A percentile compares a stretch with the other conserved stretches of the same genome.
Conservation (phyloP, 2,888 invertebrate species). For the Schizotus pectinicornis region DNA sequence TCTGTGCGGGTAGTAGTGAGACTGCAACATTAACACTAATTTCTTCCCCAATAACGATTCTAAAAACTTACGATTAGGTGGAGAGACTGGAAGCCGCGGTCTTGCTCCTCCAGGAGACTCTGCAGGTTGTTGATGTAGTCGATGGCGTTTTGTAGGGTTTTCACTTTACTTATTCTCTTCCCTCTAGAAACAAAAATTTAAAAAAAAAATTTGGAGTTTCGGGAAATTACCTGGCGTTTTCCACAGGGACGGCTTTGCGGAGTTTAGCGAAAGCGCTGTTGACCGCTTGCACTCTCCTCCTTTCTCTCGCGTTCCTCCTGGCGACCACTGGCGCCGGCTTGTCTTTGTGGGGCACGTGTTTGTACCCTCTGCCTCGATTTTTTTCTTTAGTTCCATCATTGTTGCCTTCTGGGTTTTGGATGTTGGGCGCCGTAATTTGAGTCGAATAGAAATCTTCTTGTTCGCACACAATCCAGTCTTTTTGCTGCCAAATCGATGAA, state of each 20-base stretch:
- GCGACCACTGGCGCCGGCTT: constrained; percentile 67
- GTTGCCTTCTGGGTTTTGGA: constrained; percentile 1
- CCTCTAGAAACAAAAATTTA: constrained; percentile 52
- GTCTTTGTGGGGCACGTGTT: constrained; percentile 59
- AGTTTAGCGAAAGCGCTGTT: constrained; percentile 67
- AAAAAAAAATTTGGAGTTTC: constrained; percentile 31
- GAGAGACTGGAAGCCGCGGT: constrained; percentile 28
- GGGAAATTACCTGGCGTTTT: constrained; percentile 55
- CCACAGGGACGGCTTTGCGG: constrained; percentile 65
- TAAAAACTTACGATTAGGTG: constrained; percentile 27
- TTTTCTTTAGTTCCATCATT: constrained; percentile 27
- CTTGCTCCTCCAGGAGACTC: constrained; percentile 53
- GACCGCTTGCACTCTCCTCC: constrained; percentile 69
- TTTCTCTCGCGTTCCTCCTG: constrained; percentile 66
- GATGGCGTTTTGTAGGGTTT: constrained; percentile 68
- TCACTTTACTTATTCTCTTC: constrained; percentile 68
- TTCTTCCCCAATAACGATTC: not conserved
- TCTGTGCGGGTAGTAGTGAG: constrained; percentile 23
- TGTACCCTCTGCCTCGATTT: constrained; percentile 34
- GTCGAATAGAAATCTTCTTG: constrained; percentile 16
- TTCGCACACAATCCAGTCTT: constrained; percentile 17
- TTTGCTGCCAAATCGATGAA: constrained; percentile 29
- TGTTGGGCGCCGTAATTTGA: constrained; percentile 26
- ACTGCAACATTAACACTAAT: constrained; percentile 12
- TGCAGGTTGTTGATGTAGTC: constrained; percentile 66